Evolutionary conservation across 2,888 invertebrate species (phyloP).

Genomic region (Philereme transversata): DNA sequence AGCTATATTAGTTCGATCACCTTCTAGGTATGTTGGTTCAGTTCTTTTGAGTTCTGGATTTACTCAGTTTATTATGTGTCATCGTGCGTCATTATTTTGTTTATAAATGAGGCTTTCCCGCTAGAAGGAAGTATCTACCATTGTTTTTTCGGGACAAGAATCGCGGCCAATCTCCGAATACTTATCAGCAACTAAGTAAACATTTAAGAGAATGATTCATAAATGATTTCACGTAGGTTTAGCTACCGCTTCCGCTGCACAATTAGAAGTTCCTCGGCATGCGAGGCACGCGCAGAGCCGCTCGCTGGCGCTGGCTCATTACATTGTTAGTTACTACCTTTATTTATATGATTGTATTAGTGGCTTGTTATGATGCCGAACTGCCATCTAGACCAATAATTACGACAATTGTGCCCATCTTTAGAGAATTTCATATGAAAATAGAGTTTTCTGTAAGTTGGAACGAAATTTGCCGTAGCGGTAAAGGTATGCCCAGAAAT

Average conservation of each 20-base stretch:
- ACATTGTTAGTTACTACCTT: not conserved
- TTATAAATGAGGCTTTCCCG: no score
- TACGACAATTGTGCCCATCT: no score
- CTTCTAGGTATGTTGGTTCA: no score
- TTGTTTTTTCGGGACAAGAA: constrained; percentile 7
- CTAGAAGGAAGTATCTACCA: not conserved
- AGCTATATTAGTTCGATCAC: no score
- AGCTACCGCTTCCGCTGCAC: constrained; percentile 29
- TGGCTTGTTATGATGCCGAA: not conserved
- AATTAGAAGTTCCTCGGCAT: constrained; percentile 28
- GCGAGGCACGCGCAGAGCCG: not conserved
- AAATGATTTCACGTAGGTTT: constrained; percentile 27
- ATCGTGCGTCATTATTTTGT: no score
- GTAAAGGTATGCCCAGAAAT: no score
- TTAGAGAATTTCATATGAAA: no score
- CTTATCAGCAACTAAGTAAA: constrained; percentile 10
- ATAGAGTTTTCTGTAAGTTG: no score
- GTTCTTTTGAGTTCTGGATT: no score
- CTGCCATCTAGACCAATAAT: not conserved
- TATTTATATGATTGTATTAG: not conserved
- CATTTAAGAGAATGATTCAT: constrained; percentile 29
- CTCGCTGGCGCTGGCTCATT: not conserved
- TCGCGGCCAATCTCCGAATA: not conserved
- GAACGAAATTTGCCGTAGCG: no score
- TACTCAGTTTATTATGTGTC: no score